phyloP scores from a whole-genome alignment of 35 echinoderm and acorn worm species.

The Hemicentrotus pulcherrimus region DNA sequence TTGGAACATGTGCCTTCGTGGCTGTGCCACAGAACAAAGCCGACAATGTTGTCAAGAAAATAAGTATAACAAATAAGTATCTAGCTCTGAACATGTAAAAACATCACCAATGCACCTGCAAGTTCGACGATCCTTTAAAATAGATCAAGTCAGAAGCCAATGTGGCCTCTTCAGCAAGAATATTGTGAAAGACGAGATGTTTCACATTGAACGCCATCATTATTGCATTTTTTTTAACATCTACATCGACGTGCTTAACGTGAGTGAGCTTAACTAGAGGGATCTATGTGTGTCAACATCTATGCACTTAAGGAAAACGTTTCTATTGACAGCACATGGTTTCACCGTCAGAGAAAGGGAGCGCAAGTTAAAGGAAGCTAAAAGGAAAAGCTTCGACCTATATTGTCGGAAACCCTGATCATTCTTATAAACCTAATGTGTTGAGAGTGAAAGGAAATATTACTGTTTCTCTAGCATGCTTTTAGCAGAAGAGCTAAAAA shows the following conservation, averaged over 20 bases:
- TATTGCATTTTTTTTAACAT: not conserved
- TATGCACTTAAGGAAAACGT: constrained; percentile 9
- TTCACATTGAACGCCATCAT: not conserved
- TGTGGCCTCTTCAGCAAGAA: not conserved
- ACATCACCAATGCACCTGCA: not conserved
- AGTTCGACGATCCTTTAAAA: not conserved
- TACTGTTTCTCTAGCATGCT: not conserved
- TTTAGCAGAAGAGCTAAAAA: not conserved
- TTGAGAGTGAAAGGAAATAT: not conserved
- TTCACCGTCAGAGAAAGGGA: not conserved
- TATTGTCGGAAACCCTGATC: not conserved
- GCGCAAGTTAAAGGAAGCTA: not conserved
- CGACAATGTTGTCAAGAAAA: no score
- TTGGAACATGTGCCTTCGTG: no score
- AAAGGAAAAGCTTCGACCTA: not conserved
- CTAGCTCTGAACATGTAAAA: no score
- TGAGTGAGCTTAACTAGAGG: not conserved
- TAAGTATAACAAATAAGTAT: no score
- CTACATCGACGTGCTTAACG: not conserved
- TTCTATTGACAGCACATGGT: not conserved
- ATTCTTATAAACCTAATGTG: not conserved
- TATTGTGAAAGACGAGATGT: not conserved
- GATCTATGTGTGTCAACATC: not conserved
- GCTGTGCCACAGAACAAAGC: no score
- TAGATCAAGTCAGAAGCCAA: not conserved